Evolutionary conservation across 2,113 vertebrate species (phyloP), one percentile per base, ranked within the genome.

Genomic region (Sisor rabdophorus): DNA sequence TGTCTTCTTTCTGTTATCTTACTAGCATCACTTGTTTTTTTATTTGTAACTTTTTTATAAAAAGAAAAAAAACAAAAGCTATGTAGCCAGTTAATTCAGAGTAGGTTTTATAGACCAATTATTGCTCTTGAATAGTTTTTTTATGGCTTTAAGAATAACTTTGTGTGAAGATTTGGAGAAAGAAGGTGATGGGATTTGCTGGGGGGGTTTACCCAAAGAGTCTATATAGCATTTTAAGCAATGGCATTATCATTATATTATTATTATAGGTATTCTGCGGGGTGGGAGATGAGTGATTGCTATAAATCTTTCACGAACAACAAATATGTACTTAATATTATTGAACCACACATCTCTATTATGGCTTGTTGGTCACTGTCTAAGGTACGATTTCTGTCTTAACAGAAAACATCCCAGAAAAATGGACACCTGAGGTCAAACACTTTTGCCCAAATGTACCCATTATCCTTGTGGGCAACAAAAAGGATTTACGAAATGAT

Each of bases 361-460:
- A 40, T 7, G 20, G 9, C 3, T 59, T 30, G 6, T 36, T 17
- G 22, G 16, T 28, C 19, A 40, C 16, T 15, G 32, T 56, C 72
- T 75, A 24, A 79, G 17, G 50, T 58, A 10, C 75, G 16, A 26
- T 47, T 32, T 81, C 11, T 78, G 47, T 83, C 11, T 73, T 47
- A 82, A 53, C 86, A 99, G 97, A 99, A 93, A 99, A 99, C 91
- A 99, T 99, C 91, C 97, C 97, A 82, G 97, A 99, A 89, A 99
- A 99, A 80, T 99, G 97, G 97, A 98, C 97, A 70, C 97, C 97
- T 0, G 97, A 99, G 89, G 97, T 98, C 73, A 98, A 98, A 89
- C 97, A 99, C 89, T 99, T 99, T 90, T 99, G 97, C 85, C 97
- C 97, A 81, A 98, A 98, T 0, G 96, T 99, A 88, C 97, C 97